Evolutionary conservation across 2,888 invertebrate species (phyloP), one percentile per base, ranked within the genome.

Genomic region (Hydraecia micacea): DNA sequence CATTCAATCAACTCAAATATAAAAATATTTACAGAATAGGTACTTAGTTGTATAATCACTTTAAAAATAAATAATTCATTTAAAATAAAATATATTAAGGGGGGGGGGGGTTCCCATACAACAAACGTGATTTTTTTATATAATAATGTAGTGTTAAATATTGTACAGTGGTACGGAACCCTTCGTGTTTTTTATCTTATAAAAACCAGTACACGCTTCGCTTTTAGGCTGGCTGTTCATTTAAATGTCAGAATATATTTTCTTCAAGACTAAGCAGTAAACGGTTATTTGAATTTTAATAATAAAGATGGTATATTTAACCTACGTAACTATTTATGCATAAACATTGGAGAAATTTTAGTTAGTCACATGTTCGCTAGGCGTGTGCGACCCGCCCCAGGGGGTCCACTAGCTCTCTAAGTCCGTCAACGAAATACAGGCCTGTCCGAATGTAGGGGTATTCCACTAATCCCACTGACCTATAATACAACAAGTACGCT

Each of bases 191-290:
- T 66, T 71, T n/a, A n/a, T 67, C 18, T 36, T 73, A 62, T 11
- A 25, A 58, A 60, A 80, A 60, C 58, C 15, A n/a, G 62, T 67
- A 28, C 67, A 36, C 8, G 7, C 52, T 67, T 77, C 7, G 55
- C 36, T 36, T 39, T n/a, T 25, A 21, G 25, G 63, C 32, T 60
- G 42, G 28, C 39, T 52, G 42, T 72, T 39, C 18, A 79, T 66
- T 75, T n/a, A 42, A 85, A 60, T 71, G 39, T 75, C 75, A 25
- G 32, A 75, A 72, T 75, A 81, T 65, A 46, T 81, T 72, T 75
- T 72, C 63, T 69, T 49, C 7, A n/a, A 74, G 49, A 70, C n/a
- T 63, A 52, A 63, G 58, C 71, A 74, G 25, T 70, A 42, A 67
- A 62, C 0, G 28, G 46, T 66, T 1, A 32, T 52, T 32, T 69